phyloP scores from a whole-genome alignment of 2,797 vertebrate species.

The Rhodeus uyekii region DNA sequence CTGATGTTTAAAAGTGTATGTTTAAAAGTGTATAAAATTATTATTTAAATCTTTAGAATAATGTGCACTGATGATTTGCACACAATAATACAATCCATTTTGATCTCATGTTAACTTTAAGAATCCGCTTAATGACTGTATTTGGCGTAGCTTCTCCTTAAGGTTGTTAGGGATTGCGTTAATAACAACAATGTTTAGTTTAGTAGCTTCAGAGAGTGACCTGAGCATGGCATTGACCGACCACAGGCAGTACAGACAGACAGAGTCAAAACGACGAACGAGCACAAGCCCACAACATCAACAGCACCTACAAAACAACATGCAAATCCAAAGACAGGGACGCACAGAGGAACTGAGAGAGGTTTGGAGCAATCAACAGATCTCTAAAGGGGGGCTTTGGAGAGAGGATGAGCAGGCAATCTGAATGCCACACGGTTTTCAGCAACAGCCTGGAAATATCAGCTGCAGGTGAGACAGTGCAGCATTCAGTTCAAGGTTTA shows the following conservation, averaged over 20 bases:
- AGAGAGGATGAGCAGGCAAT: slow-evolving; percentile 54
- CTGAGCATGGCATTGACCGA: slow-evolving; percentile 45
- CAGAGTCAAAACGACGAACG: slow-evolving; percentile 59
- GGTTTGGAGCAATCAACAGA: slow-evolving; percentile 46
- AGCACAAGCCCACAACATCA: slow-evolving; percentile 64
- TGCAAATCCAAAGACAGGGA: slow-evolving; percentile 63
- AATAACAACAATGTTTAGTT: background rate
- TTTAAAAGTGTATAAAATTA: background rate
- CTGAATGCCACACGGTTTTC: slow-evolving; percentile 61
- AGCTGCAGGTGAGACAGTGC: slow-evolving; percentile 52
- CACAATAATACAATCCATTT: background rate
- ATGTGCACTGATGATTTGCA: background rate
- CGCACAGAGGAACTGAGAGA: slow-evolving; percentile 55
- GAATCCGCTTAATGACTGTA: background rate
- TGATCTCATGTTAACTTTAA: slow-evolving; percentile 9
- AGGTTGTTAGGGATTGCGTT: background rate
- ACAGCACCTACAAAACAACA: slow-evolving; percentile 59
- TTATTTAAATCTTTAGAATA: background rate
- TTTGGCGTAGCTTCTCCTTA: background rate
- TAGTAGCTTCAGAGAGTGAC: slow-evolving; percentile 5
- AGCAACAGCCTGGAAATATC: slow-evolving; percentile 57
- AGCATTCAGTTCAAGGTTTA: slow-evolving; percentile 52
- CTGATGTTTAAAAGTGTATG: no score
- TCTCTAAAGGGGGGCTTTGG: slow-evolving; percentile 29
- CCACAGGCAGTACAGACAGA: slow-evolving; percentile 53